phyloP scores from a whole-genome alignment of 2,888 invertebrate genomes.

The Hyalella azteca region DNA sequence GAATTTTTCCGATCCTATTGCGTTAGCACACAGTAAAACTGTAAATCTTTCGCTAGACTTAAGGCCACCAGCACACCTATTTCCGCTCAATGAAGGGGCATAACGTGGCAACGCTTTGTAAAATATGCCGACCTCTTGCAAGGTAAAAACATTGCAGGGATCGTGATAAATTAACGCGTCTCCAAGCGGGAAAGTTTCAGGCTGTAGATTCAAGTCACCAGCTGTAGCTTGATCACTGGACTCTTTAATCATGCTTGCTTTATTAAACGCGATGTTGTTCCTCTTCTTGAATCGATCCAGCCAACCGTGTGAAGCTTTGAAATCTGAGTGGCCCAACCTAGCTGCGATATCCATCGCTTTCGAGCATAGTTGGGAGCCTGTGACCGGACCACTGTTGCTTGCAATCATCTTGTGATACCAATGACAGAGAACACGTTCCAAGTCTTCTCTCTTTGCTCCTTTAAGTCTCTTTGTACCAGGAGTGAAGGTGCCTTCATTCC shows the following conservation, averaged over 20 bases:
- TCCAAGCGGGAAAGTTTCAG: conserved; percentile 40
- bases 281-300: conserved; percentile 55
- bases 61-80: conserved; percentile 51
- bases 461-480: conserved; percentile 52
- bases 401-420: conserved; percentile 52
- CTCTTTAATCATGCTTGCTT: background rate
- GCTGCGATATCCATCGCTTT: conserved; percentile 56
- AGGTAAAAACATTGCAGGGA: conserved; percentile 51
- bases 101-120: conserved; percentile 47
- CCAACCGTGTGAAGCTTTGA: conserved; percentile 57
- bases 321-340: conserved; percentile 53
- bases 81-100: conserved; percentile 39
- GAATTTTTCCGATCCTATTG: conserved; percentile 54
- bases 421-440: conserved; percentile 51
- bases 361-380: conserved; percentile 52
- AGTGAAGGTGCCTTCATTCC: conserved; percentile 56
- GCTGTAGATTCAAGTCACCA: conserved; percentile 48
- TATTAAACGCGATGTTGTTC: conserved; percentile 44
- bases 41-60: conserved; percentile 50
- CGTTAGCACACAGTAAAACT: conserved; percentile 53
- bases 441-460: conserved; percentile 54
- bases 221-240: conserved; percentile 41
- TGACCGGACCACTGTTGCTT: conserved; percentile 46
- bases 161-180: conserved; percentile 51
- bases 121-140: conserved; percentile 49